phyloP scores from a whole-genome alignment of 1,140 invertebrate genomes.

The Venturia canescens region DNA sequence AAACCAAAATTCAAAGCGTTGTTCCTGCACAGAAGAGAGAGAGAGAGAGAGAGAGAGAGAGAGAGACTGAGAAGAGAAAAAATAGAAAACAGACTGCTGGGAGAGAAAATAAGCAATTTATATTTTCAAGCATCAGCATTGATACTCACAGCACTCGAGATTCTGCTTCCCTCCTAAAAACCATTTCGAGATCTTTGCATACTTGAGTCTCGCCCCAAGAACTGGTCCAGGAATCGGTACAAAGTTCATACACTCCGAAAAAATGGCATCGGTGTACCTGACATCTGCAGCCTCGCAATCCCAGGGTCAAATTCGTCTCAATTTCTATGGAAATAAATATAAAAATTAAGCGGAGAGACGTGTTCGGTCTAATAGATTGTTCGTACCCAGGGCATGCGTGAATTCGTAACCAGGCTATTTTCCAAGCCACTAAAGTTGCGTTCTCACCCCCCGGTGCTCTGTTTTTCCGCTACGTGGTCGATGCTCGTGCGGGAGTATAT shows the following conservation, averaged over 20 bases:
- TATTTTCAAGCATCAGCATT: background rate
- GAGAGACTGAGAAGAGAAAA: background rate
- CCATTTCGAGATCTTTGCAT: too few species aligned
- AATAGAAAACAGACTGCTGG: too few species aligned
- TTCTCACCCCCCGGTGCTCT: background rate
- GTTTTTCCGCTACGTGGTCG: background rate
- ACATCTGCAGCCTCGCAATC: too few species aligned
- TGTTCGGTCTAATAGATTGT: conserved; percentile 21
- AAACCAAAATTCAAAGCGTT: background rate
- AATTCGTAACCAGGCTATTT: conserved; percentile 38
- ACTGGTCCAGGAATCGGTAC: too few species aligned
- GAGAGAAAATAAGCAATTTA: background rate
- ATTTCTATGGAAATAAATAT: background rate
- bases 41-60: background rate
- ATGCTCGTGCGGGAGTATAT: background rate
- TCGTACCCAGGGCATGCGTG: conserved; percentile 22
- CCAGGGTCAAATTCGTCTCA: too few species aligned
- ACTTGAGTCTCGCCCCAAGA: too few species aligned
- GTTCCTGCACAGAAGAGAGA: background rate
- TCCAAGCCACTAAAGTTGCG: conserved; percentile 33
- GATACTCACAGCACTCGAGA: background rate
- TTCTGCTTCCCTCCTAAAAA: too few species aligned
- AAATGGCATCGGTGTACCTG: too few species aligned
- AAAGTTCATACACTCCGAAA: too few species aligned
- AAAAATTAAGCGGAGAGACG: background rate